These are phyloP conservation scores for Egretta garzetta DNA, from an alignment of 2,113 vertebrate species.

Conservation along the genomic window DNA sequence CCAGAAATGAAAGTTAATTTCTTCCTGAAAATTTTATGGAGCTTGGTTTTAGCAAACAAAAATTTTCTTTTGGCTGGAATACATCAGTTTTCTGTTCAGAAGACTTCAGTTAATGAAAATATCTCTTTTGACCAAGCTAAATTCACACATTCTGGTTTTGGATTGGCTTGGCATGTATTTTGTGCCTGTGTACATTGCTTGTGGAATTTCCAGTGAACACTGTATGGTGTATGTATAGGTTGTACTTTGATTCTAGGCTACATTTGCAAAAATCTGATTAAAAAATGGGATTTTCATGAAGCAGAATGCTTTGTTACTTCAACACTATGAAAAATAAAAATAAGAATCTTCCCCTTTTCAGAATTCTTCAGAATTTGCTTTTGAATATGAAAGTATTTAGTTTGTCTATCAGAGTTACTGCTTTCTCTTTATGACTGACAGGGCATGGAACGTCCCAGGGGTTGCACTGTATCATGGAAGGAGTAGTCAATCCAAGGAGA, in stretches of 20 bases:
- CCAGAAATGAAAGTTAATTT: neutral
- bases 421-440: neutral
- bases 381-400: neutral
- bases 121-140: neutral
- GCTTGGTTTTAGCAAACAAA: neutral
- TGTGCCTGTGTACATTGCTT: neutral
- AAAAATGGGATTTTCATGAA: neutral
- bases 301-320: neutral
- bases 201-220: neutral
- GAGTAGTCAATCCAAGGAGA: neutral
- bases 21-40: neutral
- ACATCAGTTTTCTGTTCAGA: neutral
- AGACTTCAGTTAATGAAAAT: neutral
- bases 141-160: neutral
- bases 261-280: neutral
- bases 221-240: neutral
- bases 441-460: neutral
- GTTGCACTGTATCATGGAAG: neutral
- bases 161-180: neutral
- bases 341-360: neutral
- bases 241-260: neutral
- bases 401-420: neutral
- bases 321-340: neutral
- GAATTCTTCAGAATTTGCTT: neutral
- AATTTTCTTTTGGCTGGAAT: neutral